phyloP scores from a whole-genome alignment of 2,113 vertebrate genomes.

The Pygoscelis antarcticus region DNA sequence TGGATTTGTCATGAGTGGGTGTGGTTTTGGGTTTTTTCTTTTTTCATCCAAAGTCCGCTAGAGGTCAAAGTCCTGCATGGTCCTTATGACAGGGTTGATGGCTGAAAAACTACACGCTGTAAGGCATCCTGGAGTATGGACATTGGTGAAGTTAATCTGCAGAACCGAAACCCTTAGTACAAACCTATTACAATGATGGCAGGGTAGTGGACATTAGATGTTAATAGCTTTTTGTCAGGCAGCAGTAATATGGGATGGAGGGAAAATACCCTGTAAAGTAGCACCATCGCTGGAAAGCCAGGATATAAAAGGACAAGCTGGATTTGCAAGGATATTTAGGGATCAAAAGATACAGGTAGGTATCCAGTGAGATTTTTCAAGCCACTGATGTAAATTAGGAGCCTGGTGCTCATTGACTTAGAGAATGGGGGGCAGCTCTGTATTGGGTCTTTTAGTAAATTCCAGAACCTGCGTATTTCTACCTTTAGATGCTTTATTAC shows the following conservation, averaged over 20 bases:
- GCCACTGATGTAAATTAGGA: background rate
- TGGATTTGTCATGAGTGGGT: background rate
- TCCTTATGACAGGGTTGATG: background rate
- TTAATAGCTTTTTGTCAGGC: background rate
- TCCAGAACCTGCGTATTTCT: background rate
- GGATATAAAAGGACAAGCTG: background rate
- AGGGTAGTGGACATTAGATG: too few species aligned
- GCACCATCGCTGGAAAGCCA: background rate
- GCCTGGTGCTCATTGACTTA: background rate
- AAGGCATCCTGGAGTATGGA: too few species aligned
- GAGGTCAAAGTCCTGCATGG: background rate
- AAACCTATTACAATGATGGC: background rate
- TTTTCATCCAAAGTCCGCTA: background rate
- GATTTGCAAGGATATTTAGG: background rate
- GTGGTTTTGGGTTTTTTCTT: background rate
- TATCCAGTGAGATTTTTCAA: background rate
- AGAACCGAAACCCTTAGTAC: background rate
- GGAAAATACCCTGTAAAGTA: background rate
- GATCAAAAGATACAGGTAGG: background rate
- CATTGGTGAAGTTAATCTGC: background rate
- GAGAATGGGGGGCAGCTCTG: background rate
- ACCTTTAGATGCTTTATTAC: background rate
- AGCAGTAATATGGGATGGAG: background rate
- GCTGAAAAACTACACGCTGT: background rate
- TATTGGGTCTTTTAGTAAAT: background rate